Evolutionary conservation across 2,113 vertebrate species (phyloP), one percentile per base, ranked within the genome.

Genomic region (Heliornis fulica): DNA sequence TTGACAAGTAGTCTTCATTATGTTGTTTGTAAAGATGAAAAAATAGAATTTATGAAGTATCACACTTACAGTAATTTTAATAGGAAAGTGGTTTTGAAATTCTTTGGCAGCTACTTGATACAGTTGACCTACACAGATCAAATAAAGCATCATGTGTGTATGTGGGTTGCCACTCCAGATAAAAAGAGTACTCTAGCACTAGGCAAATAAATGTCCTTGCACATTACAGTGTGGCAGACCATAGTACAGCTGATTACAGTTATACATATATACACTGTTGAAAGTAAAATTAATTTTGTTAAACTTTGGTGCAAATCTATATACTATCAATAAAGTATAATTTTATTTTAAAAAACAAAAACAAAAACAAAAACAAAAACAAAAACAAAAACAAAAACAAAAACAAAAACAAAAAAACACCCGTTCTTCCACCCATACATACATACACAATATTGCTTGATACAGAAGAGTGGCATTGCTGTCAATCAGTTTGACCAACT

Each of bases 171-270:
- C 1, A 7, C 54, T 56, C n/a, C 10, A 82, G 3, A 63, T n/a
- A 64, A 90, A 93, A 81, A 85, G 28, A 89, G 38, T 75, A 48
- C 14, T 81, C 11, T 71, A 83, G 46, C 38, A 72, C 38, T 38
- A 86, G 57, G 57, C 53, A 91, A 95, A 95, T 90, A 77, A 79
- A 91, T 51, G 36, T 85, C 74, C 43, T 69, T 90, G 57, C 61
- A 59, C 29, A 9, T 72, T 87, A 57, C 15, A 38, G 26, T 66
- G 31, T 75, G 26, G 53, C 29, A 84, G 61, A 82, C 18, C 79
- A 6, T 16, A 40, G 63, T 70, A 43, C 10, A 31, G 48, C 43
- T 76, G 59, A 60, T 66, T 74, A 34, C 5, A 50, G 8, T 38
- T 87, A n/a, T 64, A 82, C 10, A 25, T 36, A 53, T 5, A 45